Evolutionary conservation across 1,140 invertebrate genomes (phyloP).

Genomic region (Araneus ventricosus): DNA sequence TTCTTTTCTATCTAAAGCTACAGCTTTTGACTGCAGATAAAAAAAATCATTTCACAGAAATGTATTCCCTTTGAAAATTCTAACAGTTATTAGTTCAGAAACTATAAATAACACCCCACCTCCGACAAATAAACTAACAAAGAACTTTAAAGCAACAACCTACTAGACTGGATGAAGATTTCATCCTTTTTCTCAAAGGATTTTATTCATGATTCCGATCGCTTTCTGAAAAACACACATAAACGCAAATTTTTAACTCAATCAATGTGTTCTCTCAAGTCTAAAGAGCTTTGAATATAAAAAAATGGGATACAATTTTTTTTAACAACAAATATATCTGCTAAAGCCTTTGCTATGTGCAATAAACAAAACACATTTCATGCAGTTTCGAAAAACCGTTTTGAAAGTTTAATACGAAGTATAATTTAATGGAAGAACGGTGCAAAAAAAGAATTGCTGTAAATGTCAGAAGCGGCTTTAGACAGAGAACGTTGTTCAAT

Average conservation of each 20-base stretch:
- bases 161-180: no score
- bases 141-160: no score
- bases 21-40: no score
- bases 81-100: no score
- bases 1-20: no score
- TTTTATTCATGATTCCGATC: no score
- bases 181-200: no score
- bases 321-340: neutral
- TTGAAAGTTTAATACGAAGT: neutral
- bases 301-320: neutral
- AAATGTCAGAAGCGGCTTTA: neutral
- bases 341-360: neutral
- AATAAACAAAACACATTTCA: neutral
- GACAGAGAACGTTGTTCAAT: neutral
- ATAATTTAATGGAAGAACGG: neutral
- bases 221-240: no score
- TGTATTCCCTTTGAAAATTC: no score
- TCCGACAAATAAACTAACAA: no score
- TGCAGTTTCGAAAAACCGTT: neutral
- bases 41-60: no score
- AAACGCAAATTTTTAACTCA: neutral
- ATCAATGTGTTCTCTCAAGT: neutral
- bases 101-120: no score
- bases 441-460: neutral
- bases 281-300: neutral